Evolutionary conservation across 64 coral and sea anemone genomes (phyloP), one percentile per base, ranked within the genome.

Genomic region (Astreopora myriophthalma): DNA sequence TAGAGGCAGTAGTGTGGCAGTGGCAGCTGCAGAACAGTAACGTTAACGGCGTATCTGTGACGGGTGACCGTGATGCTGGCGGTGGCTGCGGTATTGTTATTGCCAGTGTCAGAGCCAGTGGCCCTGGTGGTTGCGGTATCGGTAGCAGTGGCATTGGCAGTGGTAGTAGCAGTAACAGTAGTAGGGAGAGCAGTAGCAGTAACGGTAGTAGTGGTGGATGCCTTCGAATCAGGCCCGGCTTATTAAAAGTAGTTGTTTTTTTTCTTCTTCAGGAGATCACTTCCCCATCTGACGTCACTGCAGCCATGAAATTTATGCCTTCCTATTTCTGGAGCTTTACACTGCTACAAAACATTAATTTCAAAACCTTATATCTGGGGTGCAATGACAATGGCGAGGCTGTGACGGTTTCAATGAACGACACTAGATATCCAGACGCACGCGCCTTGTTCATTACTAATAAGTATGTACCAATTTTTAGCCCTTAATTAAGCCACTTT

Each of bases 221-320:
- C n/a, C n/a, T n/a, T n/a, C n/a, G n/a, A n/a, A n/a, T n/a, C n/a
- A n/a, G n/a, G n/a, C n/a, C n/a, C n/a, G n/a, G n/a, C n/a, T n/a
- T n/a, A n/a, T n/a, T n/a, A n/a, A n/a, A n/a, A n/a, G n/a, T n/a
- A n/a, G n/a, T 55, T 55, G 3, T 19, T 55, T 55, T 55, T 55
- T 55, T 55, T 14, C 17, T 13, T 14, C 0, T 22, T 19, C 17
- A 55, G 51, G 51, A 55, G 3, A 13, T 44, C 11, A 44, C 0
- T 16, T 0, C 0, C 16, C 8, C 0, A 14, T 55, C 16, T 19
- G 0, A 19, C 8, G 0, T 1, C 1, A 42, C 3, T 0, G 20
- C 16, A 0, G 8, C 73, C 7, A 76, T 48, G 36, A 12, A 3
- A 26, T 76, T 76, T 25, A 76, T 10, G 8, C 73, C 73, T 12